Percentiles rank a stretch among this genome's conserved stretches.
phyloP scores from a whole-genome alignment of 2,888 invertebrate species.

The Troides oblongomaculatus region DNA sequence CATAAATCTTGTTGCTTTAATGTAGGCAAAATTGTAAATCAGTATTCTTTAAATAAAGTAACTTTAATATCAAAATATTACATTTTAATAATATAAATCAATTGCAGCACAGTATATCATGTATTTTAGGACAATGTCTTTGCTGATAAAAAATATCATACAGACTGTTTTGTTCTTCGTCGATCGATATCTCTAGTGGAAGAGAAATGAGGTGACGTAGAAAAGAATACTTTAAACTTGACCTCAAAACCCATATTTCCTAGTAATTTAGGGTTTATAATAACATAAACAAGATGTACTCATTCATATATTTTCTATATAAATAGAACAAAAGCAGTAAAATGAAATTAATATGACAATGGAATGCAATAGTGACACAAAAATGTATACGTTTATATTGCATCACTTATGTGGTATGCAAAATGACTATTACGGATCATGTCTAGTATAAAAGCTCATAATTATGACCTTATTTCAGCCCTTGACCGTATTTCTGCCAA shows the following conservation, averaged over 20 bases:
- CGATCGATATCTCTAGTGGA: slow-evolving; percentile 17
- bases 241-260: slow-evolving; percentile 2
- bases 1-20: too few relatives aligned
- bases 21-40: too few relatives aligned
- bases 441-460: slow-evolving; percentile 6
- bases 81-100: too few relatives aligned
- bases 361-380: background rate
- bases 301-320: background rate
- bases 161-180: slow-evolving; percentile 1
- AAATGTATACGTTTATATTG: slow-evolving; percentile 5
- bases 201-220: slow-evolving; percentile 12
- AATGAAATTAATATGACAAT: background rate
- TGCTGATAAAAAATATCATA: too few relatives aligned
- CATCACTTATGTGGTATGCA: slow-evolving; percentile 9
- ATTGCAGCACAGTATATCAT: too few relatives aligned
- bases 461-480: slow-evolving; percentile 13
- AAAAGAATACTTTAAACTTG: slow-evolving; percentile 19
- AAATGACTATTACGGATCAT: slow-evolving; percentile 12
- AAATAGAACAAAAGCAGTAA: background rate
- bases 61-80: too few relatives aligned
- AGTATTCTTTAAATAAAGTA: too few relatives aligned
- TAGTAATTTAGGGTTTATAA: background rate
- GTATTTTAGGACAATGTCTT: too few relatives aligned
- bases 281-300: background rate
- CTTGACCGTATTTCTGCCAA: slow-evolving; percentile 22